A percentile compares a stretch with the other conserved stretches of the same genome.
Evolutionary conservation across 2,888 invertebrate species (phyloP).

Genomic region (Dolomedes plantarius): DNA sequence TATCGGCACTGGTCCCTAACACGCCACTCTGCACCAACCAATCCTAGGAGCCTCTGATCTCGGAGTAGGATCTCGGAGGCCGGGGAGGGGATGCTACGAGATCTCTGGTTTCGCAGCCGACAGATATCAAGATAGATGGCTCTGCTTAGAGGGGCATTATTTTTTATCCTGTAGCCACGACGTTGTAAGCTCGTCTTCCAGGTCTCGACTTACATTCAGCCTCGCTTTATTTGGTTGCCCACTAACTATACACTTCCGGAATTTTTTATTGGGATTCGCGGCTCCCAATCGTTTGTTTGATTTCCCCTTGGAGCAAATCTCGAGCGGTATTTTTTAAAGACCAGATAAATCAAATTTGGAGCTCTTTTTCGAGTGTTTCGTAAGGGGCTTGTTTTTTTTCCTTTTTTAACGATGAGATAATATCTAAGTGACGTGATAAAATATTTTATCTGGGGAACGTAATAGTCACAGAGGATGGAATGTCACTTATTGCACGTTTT

Average conservation of each 20-base stretch:
- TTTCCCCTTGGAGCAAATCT: constrained; percentile 45
- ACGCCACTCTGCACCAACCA: constrained; percentile 35
- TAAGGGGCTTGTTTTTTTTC: not conserved
- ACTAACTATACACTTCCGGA: constrained; percentile 20
- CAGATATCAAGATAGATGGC: constrained; percentile 67
- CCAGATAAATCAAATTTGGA: constrained; percentile 55
- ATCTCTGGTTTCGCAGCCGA: constrained; percentile 59
- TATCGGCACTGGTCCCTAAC: constrained; percentile 46
- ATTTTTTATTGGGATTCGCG: constrained; percentile 11
- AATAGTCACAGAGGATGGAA: too few relatives aligned
- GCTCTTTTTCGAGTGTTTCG: constrained; percentile 19
- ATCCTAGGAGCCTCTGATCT: constrained; percentile 42
- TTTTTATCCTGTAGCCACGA: constrained; percentile 60
- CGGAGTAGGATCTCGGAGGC: constrained; percentile 12
- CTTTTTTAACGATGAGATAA: not conserved
- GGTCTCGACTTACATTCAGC: constrained; percentile 48
- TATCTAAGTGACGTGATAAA: not conserved
- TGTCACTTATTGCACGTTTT: too few relatives aligned
- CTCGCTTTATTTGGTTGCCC: constrained; percentile 43
- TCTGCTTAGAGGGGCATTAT: constrained; percentile 68
- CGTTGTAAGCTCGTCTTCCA: constrained; percentile 45
- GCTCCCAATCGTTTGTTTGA: constrained; percentile 28
- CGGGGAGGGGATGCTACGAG: constrained; percentile 2
- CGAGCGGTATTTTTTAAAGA: constrained; percentile 29
- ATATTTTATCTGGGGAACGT: not conserved